Evolutionary conservation across 1,140 invertebrate genomes (phyloP), one percentile per base, ranked within the genome.

Genomic region (Fopius arisanus): DNA sequence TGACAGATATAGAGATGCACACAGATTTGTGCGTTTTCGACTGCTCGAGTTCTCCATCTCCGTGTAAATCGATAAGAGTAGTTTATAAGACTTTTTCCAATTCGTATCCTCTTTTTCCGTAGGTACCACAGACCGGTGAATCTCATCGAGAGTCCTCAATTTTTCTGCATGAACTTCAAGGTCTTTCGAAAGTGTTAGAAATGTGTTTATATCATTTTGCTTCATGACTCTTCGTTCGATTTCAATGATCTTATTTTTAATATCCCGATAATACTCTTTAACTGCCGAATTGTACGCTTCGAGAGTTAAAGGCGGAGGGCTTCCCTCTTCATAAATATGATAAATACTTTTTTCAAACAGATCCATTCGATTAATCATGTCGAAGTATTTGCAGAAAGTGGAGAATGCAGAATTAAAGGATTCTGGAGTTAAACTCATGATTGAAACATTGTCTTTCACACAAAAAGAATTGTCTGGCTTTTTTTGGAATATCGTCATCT

Each of bases 1-100:
- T 65, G 84, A 82, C 21, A 90, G 70, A 76, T 90, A 90, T 40
- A 91, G 78, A 73, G 83, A 86, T 9, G 86, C 82, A 75, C 86
- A 87, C 21, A 90, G 81, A 78, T 89, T 88, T 41, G 87, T 85
- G 68, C 85, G 85, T 66, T 86, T 79, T 73, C 82, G 82, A 40
- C 79, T 87, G n/a, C 75, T 75, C 3, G 87, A 83, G 72, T 85
- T 85, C 76, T 87, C 78, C 70, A 90, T 78, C 68, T 88, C 83
- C 69, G 80, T 79, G 78, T 89, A 88, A 10, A 90, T 78, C 28
- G 77, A 81, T 9, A 84, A 86, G 12, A 90, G 78, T 14, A 73
- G 16, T 41, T 37, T 31, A 31, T 41, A 68, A 14, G 41, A 40
- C 29, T 68, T 73, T 21, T 29, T 54, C 66, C 31, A 90, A 76